Percentiles rank a stretch among this genome's conserved stretches.
These are phyloP conservation scores for Chalcosyrphus nemorum DNA, from an alignment of 2,888 invertebrate species.

Conservation along the genomic window DNA sequence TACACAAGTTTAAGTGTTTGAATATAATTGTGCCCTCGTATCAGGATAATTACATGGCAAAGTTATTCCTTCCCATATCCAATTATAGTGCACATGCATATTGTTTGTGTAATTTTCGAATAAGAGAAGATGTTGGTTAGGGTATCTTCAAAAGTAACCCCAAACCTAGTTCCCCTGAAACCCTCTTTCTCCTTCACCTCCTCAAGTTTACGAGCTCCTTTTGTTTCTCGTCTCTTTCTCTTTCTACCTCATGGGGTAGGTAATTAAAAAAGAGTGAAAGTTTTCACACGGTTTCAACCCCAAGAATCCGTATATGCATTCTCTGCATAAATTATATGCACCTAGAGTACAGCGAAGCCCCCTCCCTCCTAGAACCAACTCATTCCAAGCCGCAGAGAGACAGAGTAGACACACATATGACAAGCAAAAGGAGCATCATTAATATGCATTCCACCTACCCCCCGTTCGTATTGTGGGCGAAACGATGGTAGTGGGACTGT, in stretches of 20 bases:
- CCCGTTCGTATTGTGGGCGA: neutral
- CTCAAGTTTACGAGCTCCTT: conserved; percentile 19
- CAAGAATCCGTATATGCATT: conserved; percentile 54
- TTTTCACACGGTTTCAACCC: conserved; percentile 70
- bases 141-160: neutral
- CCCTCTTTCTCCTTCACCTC: neutral
- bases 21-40: conserved; percentile 48
- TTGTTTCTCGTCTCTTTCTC: neutral
- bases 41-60: conserved; percentile 54
- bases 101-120: conserved; percentile 22
- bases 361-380: neutral
- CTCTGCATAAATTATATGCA: conserved; percentile 60
- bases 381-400: neutral
- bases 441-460: conserved; percentile 53
- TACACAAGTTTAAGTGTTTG: conserved; percentile 45
- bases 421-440: conserved; percentile 69
- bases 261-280: conserved; percentile 71
- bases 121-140: neutral
- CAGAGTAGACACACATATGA: conserved; percentile 31
- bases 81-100: conserved; percentile 43
- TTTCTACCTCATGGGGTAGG: conserved; percentile 33
- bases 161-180: neutral
- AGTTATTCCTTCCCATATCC: conserved; percentile 30
- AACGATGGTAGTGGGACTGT: conserved; percentile 13
- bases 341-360: neutral